Conservation (phyloP, 2,888 invertebrate species). For the Trissoscelio sp. region DNA sequence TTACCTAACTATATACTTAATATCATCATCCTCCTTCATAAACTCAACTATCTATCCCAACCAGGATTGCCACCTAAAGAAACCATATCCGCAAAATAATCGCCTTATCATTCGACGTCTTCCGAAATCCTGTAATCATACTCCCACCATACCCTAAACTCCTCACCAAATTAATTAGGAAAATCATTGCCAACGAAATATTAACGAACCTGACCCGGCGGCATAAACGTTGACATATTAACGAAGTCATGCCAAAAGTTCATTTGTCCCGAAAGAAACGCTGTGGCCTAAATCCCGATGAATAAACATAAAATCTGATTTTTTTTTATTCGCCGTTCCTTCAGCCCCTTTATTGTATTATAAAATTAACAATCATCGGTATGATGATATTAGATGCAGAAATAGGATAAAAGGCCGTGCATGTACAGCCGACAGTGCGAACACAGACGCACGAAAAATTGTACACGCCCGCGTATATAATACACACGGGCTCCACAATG, state of each 20-base stretch:
- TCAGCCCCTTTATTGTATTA: slow-evolving; percentile 45
- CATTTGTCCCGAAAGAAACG: slow-evolving; percentile 11
- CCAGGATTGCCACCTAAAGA: no score
- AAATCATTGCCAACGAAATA: slow-evolving; percentile 3
- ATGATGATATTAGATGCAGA: slow-evolving; percentile 58
- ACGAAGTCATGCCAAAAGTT: neutral
- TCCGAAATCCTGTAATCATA: neutral
- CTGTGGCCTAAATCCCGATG: slow-evolving; percentile 13
- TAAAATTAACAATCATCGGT: slow-evolving; percentile 65
- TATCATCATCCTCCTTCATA: no score
- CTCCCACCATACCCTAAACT: no score
- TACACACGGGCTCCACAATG: slow-evolving; percentile 56
- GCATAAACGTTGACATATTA: slow-evolving; percentile 12
- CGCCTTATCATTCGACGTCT: no score
- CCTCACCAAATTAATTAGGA: neutral
- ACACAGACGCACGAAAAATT: slow-evolving; percentile 39
- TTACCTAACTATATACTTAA: no score
- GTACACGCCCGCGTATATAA: slow-evolving; percentile 30
- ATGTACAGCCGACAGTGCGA: no score
- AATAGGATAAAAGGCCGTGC: slow-evolving; percentile 32
- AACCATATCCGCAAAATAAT: no score
- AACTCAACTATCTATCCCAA: no score
- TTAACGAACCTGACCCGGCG: neutral
- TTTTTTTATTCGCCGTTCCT: slow-evolving; percentile 27
- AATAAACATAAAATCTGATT: slow-evolving; percentile 48